Percentiles rank a stretch among this genome's conserved stretches.
phyloP scores from a whole-genome alignment of 2,888 invertebrate genomes.

The Caradrina kadenii region DNA sequence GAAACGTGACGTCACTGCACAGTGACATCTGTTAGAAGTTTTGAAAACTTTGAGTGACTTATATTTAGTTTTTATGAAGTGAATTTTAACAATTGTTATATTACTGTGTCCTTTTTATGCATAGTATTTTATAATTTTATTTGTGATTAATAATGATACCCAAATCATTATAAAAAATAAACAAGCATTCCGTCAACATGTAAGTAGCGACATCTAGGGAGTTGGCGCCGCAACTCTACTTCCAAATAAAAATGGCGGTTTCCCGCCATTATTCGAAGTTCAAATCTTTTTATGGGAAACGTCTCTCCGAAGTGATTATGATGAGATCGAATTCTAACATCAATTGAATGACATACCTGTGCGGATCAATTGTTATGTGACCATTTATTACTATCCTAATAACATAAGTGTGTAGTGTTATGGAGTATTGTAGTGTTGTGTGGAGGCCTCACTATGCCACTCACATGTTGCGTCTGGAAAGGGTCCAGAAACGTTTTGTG shows the following conservation, averaged over 20 bases:
- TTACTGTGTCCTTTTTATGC: not conserved
- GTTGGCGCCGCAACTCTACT: not conserved
- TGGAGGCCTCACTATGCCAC: too few species aligned
- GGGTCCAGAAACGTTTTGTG: too few species aligned
- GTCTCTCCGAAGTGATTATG: not conserved
- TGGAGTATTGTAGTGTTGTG: too few species aligned
- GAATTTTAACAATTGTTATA: not conserved
- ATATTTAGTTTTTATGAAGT: too few species aligned
- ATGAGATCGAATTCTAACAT: not conserved
- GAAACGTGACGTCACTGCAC: constrained; percentile 77
- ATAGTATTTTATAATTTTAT: not conserved
- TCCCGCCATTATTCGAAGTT: constrained; percentile 38
- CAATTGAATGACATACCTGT: not conserved
- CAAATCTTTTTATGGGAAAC: not conserved
- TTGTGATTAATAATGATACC: not conserved
- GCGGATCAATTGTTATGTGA: not conserved
- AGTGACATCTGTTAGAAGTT: constrained; percentile 44
- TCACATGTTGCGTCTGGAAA: too few species aligned
- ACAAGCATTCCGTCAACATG: not conserved
- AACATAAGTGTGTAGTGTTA: too few species aligned
- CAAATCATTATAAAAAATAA: not conserved
- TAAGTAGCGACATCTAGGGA: constrained; percentile 40
- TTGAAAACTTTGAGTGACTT: not conserved
- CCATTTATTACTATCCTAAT: too few species aligned
- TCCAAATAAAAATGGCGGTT: constrained; percentile 1